These are phyloP conservation scores for Lycodopsis pacificus DNA, from an alignment of 2,797 vertebrate species.

Conservation along the genomic window DNA sequence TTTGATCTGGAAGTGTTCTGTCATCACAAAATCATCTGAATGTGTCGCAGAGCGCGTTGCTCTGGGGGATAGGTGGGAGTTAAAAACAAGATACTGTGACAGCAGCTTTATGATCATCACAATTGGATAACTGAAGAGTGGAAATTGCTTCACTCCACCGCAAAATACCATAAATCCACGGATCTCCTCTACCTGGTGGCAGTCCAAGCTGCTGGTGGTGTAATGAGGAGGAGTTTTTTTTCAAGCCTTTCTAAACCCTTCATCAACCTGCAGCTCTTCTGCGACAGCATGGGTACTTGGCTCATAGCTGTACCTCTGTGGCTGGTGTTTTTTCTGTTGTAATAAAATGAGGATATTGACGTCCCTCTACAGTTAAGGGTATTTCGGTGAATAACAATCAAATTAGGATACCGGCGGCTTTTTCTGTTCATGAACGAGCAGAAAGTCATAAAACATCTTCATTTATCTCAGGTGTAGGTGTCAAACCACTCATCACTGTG, in stretches of 20 bases:
- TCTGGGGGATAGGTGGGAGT: constrained; percentile 17
- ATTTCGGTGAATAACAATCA: background rate
- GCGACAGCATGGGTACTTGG: background rate
- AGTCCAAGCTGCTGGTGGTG: background rate
- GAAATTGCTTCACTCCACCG: background rate
- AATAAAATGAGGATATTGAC: background rate
- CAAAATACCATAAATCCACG: constrained; percentile 11
- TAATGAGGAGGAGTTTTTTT: constrained; percentile 1
- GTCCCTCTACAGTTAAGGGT: background rate
- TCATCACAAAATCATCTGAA: constrained; percentile 22
- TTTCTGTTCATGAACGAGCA: background rate
- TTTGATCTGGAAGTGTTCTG: constrained; percentile 25
- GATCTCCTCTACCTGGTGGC: background rate
- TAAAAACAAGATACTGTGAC: constrained; percentile 1
- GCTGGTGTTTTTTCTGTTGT: background rate
- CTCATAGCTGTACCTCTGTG: too few species aligned
- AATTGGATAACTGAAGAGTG: constrained; percentile 1
- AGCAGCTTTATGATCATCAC: constrained; percentile 4
- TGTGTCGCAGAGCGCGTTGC: background rate
- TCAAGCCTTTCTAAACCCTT: constrained; percentile 1
- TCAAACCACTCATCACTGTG: too few species aligned
- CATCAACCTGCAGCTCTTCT: background rate
- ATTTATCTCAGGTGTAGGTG: background rate
- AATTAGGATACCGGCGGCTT: background rate
- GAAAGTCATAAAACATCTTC: background rate